Evolutionary conservation across 2,113 vertebrate genomes (phyloP).

Genomic region (Seriola aureovittata): DNA sequence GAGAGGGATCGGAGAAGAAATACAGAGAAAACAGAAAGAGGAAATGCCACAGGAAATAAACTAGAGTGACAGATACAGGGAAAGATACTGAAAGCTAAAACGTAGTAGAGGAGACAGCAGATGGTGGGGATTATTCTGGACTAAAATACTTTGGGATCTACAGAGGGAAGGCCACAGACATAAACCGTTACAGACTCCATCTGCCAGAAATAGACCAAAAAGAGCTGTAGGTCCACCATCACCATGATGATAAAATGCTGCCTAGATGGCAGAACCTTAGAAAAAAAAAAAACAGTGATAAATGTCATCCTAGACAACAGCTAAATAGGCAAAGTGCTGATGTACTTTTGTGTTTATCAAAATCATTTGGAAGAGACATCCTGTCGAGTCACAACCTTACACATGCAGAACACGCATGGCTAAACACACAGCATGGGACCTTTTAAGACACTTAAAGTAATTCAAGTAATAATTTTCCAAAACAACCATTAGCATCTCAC

Average conservation of each 20-base stretch:
- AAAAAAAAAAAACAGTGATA: neutral
- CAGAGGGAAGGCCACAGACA: slow-evolving; percentile 78
- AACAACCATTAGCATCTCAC: neutral
- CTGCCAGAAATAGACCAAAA: slow-evolving; percentile 82
- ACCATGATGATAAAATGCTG: slow-evolving; percentile 43
- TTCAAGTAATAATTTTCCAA: neutral
- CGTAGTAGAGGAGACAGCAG: slow-evolving; percentile 81
- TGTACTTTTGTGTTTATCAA: neutral
- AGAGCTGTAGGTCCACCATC: slow-evolving; percentile 47
- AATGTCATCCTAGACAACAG: neutral
- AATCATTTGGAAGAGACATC: neutral
- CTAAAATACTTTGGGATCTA: slow-evolving; percentile 85
- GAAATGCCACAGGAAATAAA: slow-evolving; percentile 54
- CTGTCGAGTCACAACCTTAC: neutral
- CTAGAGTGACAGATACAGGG: slow-evolving; percentile 48
- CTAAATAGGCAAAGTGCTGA: neutral
- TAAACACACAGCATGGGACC: neutral
- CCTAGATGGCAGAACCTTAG: slow-evolving; percentile 25
- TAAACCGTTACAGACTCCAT: slow-evolving; percentile 80
- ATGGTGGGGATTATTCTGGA: slow-evolving; percentile 86
- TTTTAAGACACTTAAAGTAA: neutral
- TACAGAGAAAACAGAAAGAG: slow-evolving; percentile 10
- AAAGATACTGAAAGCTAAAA: slow-evolving; percentile 66
- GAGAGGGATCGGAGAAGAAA: slow-evolving; percentile 31
- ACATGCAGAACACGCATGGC: neutral